A percentile compares a stretch with the other conserved stretches of the same genome.
phyloP scores from a whole-genome alignment of 2,113 vertebrate genomes.

The Hydrolagus affinis region DNA sequence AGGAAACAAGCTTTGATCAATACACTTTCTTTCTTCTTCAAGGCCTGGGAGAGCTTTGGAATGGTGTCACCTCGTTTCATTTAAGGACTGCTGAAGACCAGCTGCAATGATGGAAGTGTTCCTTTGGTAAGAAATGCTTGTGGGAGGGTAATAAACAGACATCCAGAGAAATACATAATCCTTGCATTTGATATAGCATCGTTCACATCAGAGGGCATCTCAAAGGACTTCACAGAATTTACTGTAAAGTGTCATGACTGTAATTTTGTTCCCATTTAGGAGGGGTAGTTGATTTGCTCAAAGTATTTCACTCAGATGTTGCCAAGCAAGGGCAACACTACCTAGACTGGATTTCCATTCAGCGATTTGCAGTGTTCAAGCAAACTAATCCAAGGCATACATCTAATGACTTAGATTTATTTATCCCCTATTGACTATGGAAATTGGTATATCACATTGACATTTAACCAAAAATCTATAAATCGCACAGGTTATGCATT shows the following conservation, averaged over 20 bases:
- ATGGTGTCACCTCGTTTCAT: constrained; percentile 40
- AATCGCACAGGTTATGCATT: neutral
- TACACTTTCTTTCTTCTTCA: neutral
- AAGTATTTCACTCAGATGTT: neutral
- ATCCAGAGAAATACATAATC: too few species aligned
- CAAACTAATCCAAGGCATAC: neutral
- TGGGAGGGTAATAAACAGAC: neutral
- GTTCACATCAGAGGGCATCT: too few species aligned
- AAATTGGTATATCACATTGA: neutral
- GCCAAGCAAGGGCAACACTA: neutral
- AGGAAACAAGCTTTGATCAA: neutral
- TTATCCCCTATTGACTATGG: neutral
- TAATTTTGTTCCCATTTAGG: neutral
- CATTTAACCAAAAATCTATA: neutral
- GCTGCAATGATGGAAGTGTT: constrained; percentile 52
- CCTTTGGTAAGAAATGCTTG: constrained; percentile 51
- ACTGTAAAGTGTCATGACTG: neutral
- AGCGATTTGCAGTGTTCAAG: neutral
- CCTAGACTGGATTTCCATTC: neutral
- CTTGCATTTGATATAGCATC: too few species aligned
- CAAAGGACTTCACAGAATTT: too few species aligned
- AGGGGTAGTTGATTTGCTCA: neutral
- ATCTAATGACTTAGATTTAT: neutral
- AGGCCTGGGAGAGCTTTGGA: constrained; percentile 9
- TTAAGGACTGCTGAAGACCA: constrained; percentile 52